Evolutionary conservation across 2,797 vertebrate species (phyloP), one percentile per base, ranked within the genome.

Genomic region (Sebastes alutus): DNA sequence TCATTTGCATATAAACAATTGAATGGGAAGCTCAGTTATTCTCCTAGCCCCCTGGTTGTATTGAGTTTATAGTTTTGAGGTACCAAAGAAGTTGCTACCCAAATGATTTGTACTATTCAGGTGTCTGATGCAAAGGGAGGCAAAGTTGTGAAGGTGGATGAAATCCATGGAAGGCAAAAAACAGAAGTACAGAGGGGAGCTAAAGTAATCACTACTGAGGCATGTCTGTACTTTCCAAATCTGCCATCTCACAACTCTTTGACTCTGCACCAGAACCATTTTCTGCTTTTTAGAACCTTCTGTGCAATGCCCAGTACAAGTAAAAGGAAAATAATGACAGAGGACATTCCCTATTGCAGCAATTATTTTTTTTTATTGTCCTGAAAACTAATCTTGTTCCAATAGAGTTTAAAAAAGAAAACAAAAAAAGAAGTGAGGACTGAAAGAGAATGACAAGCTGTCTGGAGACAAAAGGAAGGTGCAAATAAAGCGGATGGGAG

Each of bases 1-100:
- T 72, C 18, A 81, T 88, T 79, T 81, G 72, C 86, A 86, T 88
- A 82, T 84, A 72, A 75, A 75, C 13, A 4, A 83, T 46, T 73
- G 33, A 64, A 77, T 64, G 20, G 16, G 10, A 35, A 68, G 72
- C 14, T 61, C 2, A 4, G 33, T 80, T 81, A 46, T 59, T 67
- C 64, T 68, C 38, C 14, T 25, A 82, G 69, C 75, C 56, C 56
- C 27, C 78, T 62, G 73, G 76, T 58, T 35, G 32, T 55, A 27
- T 32, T 32, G 49, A 72, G 74, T 77, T 78, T 70, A 58, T 69
- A 73, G 78, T 78, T 73, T 63, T 56, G 29, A 68, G 58, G 54
- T 14, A 54, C 54, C 33, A 77, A 67, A 79, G 74, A 60, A 55
- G 69, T 61, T 60, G 56, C 81, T 35, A 25, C 16, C 30, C 61